These are phyloP conservation scores for Hydroisotoma schaefferi DNA, from an alignment of 2,888 invertebrate species.

Conservation along the genomic window DNA sequence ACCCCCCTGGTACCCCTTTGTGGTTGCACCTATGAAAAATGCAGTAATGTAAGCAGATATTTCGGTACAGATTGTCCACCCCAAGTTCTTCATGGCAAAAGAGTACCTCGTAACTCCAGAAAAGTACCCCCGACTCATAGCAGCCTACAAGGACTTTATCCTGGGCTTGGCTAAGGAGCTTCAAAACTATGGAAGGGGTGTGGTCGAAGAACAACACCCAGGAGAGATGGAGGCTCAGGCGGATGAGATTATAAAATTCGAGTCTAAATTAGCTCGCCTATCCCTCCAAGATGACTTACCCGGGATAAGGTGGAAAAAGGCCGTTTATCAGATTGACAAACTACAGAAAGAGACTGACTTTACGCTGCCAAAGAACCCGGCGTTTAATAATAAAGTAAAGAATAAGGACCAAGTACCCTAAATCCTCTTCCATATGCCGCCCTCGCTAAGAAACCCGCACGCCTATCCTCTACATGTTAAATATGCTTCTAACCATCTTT, in stretches of 20 bases:
- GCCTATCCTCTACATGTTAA: too few species aligned
- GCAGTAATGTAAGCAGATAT: too few species aligned
- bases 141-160: constrained; percentile 30
- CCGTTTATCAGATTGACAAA: constrained; percentile 4
- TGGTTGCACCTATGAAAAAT: neutral
- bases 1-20: too few species aligned
- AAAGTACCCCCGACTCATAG: constrained; percentile 22
- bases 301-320: constrained; percentile 9
- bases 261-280: constrained; percentile 24
- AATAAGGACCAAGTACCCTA: too few species aligned
- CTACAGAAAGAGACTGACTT: constrained; percentile 31
- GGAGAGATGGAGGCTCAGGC: constrained; percentile 4
- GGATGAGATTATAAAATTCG: constrained; percentile 28
- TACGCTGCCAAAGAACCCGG: neutral
- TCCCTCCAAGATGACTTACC: constrained; percentile 17
- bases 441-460: too few species aligned
- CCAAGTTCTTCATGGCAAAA: constrained; percentile 27
- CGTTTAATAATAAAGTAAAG: constrained; percentile 5
- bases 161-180: constrained; percentile 4
- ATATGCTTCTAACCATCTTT: too few species aligned
- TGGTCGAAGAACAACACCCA: neutral
- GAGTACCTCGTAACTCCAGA: constrained; percentile 30
- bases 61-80: constrained; percentile 26
- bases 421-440: too few species aligned
- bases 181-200: neutral